These are phyloP conservation scores for Myocastor coypus DNA, from an alignment of 2,113 vertebrate species.

Conservation along the genomic window DNA sequence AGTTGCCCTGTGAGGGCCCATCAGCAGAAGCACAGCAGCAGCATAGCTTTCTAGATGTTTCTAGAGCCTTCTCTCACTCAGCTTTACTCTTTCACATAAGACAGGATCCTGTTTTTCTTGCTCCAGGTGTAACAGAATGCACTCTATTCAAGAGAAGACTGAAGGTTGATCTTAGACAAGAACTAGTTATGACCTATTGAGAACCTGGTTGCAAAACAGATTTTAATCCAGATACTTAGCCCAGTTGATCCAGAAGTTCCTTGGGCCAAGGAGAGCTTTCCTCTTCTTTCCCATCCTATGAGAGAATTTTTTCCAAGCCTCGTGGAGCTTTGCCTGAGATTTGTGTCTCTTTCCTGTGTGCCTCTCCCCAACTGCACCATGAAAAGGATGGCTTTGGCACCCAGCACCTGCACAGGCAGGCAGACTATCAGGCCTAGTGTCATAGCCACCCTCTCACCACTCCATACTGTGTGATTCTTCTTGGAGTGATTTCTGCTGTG, in stretches of 20 bases:
- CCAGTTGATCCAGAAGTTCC: background rate
- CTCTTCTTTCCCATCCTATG: background rate
- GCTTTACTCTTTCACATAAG: background rate
- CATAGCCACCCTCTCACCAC: background rate
- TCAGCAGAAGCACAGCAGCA: background rate
- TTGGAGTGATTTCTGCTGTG: background rate
- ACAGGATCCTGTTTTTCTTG: too few relatives aligned
- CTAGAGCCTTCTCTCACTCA: background rate
- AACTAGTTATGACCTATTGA: background rate
- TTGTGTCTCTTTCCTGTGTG: background rate
- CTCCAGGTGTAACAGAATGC: background rate
- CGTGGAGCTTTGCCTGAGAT: background rate
- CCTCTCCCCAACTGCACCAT: fast-evolving
- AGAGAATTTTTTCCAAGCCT: background rate
- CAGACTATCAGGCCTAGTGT: too few relatives aligned
- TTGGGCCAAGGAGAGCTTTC: background rate
- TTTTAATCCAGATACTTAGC: background rate
- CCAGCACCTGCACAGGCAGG: fast-evolving
- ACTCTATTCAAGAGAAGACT: background rate
- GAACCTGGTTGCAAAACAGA: background rate
- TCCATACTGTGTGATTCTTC: fast-evolving
- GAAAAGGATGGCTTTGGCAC: background rate
- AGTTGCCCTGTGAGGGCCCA: background rate
- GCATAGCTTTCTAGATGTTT: background rate
- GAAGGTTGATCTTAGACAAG: background rate